Conservation (phyloP, 2,888 invertebrate species). For the Cheilosia grossa region DNA sequence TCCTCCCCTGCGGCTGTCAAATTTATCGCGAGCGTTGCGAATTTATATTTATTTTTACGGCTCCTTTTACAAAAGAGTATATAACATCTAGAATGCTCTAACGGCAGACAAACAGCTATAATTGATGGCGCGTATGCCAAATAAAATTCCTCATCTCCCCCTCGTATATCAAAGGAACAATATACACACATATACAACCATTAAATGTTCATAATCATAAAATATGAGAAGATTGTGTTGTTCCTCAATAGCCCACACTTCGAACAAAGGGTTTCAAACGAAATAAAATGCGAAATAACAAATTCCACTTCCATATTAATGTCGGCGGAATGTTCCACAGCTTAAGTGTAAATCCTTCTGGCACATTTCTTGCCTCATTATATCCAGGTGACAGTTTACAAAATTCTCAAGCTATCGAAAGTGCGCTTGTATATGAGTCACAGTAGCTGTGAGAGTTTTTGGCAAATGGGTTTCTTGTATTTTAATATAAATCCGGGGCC, state of each 20-base stretch:
- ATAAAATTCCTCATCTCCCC: slow-evolving; percentile 30
- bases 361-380: slow-evolving; percentile 39
- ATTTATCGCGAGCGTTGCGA: slow-evolving; percentile 20
- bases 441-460: slow-evolving; percentile 22
- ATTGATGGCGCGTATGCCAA: slow-evolving; percentile 47
- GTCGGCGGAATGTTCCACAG: neutral
- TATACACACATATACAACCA: slow-evolving; percentile 5
- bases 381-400: slow-evolving; percentile 21
- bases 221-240: slow-evolving; percentile 17
- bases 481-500: neutral
- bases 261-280: neutral
- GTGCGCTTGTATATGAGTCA: neutral
- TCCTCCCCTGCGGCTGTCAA: slow-evolving; percentile 6
- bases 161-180: slow-evolving; percentile 10
- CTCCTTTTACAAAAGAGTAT: neutral
- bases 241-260: neutral
- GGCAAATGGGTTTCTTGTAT: slow-evolving; percentile 13
- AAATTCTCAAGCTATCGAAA: slow-evolving; percentile 13
- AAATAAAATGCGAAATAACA: neutral
- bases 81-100: neutral
- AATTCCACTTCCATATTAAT: neutral
- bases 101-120: slow-evolving; percentile 44
- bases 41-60: slow-evolving; percentile 43
- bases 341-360: slow-evolving; percentile 40
- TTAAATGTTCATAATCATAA: slow-evolving; percentile 48